A percentile compares a stretch with the other conserved stretches of the same genome.
phyloP scores from a whole-genome alignment of 1,140 invertebrate species.

The Drosophila albomicans region DNA sequence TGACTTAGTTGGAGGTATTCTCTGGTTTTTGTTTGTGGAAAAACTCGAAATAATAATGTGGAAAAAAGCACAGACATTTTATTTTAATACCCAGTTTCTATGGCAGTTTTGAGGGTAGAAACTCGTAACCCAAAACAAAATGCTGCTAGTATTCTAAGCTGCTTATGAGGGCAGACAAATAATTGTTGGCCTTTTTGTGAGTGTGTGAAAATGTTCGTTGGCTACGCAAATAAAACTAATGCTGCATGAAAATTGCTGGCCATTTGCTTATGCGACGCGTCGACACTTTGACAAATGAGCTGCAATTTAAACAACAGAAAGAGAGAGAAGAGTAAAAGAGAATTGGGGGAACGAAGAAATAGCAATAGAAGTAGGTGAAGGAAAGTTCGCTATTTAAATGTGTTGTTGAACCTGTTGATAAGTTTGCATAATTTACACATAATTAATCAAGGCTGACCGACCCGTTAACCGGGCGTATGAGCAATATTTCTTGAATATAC shows the following conservation, averaged over 20 bases:
- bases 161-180: slow-evolving; percentile 32
- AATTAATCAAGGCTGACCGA: slow-evolving; percentile 63
- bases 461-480: slow-evolving; percentile 22
- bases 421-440: slow-evolving; percentile 58
- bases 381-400: slow-evolving; percentile 17
- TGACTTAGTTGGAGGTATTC: slow-evolving; percentile 71
- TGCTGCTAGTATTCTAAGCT: slow-evolving; percentile 32
- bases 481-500: slow-evolving; percentile 24
- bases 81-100: neutral
- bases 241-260: slow-evolving; percentile 69
- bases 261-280: slow-evolving; percentile 51
- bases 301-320: slow-evolving; percentile 2
- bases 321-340: no score
- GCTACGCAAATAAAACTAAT: slow-evolving; percentile 61
- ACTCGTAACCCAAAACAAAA: neutral
- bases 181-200: slow-evolving; percentile 36
- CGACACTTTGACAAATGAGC: slow-evolving; percentile 67
- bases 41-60: slow-evolving; percentile 3
- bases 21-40: slow-evolving; percentile 31
- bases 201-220: slow-evolving; percentile 42
- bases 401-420: slow-evolving; percentile 20
- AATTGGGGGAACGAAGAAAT: neutral
- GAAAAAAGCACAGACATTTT: slow-evolving; percentile 15
- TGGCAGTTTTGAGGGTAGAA: neutral
- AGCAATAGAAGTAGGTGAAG: neutral